Base-by-base conservation (phyloP, 2,797 vertebrate genomes). In the Arnoldichthys spilopterus region DNA sequence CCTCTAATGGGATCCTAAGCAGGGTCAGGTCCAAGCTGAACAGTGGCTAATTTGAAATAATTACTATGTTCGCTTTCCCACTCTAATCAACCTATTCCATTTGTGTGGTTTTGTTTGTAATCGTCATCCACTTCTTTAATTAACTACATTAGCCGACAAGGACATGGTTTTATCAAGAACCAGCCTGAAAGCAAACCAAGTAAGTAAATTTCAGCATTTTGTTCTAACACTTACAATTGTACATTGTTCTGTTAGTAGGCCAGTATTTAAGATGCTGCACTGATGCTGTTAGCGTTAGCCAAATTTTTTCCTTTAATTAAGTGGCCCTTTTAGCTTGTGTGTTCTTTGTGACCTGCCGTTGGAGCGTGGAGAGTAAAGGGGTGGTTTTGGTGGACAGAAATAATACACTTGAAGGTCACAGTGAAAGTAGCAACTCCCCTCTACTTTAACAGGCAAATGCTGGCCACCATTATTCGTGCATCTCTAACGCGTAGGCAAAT, bases 21-120 rank as follows among this genome's bases (percentile, higher is more conserved):
- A 72, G 76, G 69, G 69, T 82, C 77, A 80, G 70, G 70, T 64
- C 78, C 75, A 51, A 40, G 22, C 81, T 73, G 79, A 71, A 72
- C 77, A 83, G 79, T 74, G 63, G 77, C 75, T 85, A 72, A 86
- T 86, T 82, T 83, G 49, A 72, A 76, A 83, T 83, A 81, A 87
- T 86, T 80, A 79, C 64, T 4, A 18, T 62, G 58, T 62, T 81
- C 28, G 79, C 64, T 77, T 75, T 45, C 51, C 26, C 76, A 63
- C 72, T 72, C 54, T 62, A 76, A 82, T 84, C 74, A 76, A 74
- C 68, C 53, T 13, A 72, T 58, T 76, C 30, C 53, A 53, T 34
- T 72, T 58, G 49, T 64, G 51, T 51, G 28, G 2, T 34, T 72
- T 66, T 61, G 15, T 51, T 40, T 40, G 49, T 49, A 18, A 45